These are phyloP conservation scores for Nebria brevicollis DNA, from an alignment of 2,888 invertebrate genomes.

Conservation along the genomic window DNA sequence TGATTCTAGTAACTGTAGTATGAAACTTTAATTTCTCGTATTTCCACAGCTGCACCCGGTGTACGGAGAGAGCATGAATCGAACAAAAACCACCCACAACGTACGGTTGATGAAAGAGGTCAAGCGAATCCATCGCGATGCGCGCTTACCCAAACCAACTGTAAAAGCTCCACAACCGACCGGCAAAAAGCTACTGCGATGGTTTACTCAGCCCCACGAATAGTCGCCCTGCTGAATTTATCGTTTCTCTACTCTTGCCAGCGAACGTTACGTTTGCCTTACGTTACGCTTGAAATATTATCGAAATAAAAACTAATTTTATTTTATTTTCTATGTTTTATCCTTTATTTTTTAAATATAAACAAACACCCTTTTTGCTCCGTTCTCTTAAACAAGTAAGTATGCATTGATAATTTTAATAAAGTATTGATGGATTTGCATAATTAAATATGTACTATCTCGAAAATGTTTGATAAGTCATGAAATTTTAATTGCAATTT, in stretches of 20 bases:
- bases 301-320: neutral
- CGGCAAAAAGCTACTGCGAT: neutral
- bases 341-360: neutral
- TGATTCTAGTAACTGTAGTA: neutral
- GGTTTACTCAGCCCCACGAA: conserved; percentile 8
- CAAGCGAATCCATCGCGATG: conserved; percentile 7
- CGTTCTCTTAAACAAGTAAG: neutral
- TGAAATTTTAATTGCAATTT: too few relatives aligned
- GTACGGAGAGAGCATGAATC: conserved; percentile 14
- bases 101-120: conserved; percentile 28
- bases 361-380: neutral
- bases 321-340: neutral
- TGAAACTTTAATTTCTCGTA: conserved; percentile 7
- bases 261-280: neutral
- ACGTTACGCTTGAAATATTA: conserved; percentile 27
- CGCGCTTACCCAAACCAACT: conserved; percentile 11
- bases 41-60: conserved; percentile 24
- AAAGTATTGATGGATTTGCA: too few relatives aligned
- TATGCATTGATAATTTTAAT: too few relatives aligned
- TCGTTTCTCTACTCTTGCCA: conserved; percentile 2
- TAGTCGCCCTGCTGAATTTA: conserved; percentile 13
- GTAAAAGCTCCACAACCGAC: neutral
- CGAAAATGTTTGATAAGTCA: too few relatives aligned
- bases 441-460: too few relatives aligned
- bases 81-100: conserved; percentile 30